Conservation (phyloP, 2,888 invertebrate genomes). For the Bruchidius siliquastri region DNA sequence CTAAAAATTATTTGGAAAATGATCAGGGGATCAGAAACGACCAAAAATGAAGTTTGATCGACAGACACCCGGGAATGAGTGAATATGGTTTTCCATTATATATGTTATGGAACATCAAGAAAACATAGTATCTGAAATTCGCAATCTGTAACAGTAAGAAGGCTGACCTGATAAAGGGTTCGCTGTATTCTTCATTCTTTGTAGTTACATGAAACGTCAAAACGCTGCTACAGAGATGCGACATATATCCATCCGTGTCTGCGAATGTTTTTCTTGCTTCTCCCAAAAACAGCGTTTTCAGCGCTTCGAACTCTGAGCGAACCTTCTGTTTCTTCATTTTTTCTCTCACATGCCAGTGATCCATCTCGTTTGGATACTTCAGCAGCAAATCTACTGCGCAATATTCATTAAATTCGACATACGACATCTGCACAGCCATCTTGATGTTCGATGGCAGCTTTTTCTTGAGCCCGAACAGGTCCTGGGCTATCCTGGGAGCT, state of each 20-base stretch:
- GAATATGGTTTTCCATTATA: no score
- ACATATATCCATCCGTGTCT: conserved; percentile 32
- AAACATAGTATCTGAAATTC: no score
- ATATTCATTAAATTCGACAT: conserved; percentile 40
- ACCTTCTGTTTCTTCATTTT: conserved; percentile 30
- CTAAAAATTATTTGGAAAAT: no score
- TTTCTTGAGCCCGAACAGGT: conserved; percentile 37
- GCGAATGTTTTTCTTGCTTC: conserved; percentile 42
- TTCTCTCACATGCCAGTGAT: conserved; percentile 26
- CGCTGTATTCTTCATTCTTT: conserved; percentile 30
- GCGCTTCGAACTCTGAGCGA: conserved; percentile 33
- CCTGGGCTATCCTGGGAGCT: conserved; percentile 40
- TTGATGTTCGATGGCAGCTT: conserved; percentile 31
- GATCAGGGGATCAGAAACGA: no score
- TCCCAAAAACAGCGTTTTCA: conserved; percentile 39
- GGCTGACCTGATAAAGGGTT: conserved; percentile 7
- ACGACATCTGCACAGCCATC: conserved; percentile 42
- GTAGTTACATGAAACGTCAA: conserved; percentile 42
- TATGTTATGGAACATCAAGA: no score
- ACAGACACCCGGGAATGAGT: no score
- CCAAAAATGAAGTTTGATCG: no score
- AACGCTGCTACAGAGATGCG: conserved; percentile 43
- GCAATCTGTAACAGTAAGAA: background rate
- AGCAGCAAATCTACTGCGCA: conserved; percentile 41
- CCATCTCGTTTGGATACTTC: conserved; percentile 25